phyloP scores from a whole-genome alignment of 2,113 vertebrate species.

The Pyxicephalus adspersus region DNA sequence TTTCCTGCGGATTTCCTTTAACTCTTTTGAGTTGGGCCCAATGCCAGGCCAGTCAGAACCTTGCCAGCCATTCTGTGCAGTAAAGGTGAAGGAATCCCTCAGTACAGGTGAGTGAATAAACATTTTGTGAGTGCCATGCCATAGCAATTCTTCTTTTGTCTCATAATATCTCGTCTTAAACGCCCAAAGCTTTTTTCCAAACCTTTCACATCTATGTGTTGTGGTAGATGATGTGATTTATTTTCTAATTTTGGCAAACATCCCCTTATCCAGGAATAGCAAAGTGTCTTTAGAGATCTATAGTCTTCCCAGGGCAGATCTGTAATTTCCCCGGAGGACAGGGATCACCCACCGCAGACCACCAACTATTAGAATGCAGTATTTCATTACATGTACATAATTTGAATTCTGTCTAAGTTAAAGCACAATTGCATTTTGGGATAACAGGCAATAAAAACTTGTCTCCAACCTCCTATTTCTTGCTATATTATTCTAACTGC shows the following conservation, averaged over 20 bases:
- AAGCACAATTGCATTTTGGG: no score
- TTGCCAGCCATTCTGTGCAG: constrained; percentile 85
- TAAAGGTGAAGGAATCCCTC: constrained; percentile 95
- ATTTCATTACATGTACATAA: no score
- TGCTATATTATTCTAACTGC: no score
- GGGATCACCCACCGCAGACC: no score
- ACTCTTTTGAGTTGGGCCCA: constrained; percentile 86
- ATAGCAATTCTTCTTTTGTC: background rate
- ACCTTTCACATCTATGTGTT: constrained; percentile 42
- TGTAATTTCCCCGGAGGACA: no score
- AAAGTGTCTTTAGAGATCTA: background rate
- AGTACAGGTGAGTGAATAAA: constrained; percentile 80
- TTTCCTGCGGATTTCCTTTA: constrained; percentile 93
- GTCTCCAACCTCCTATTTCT: no score
- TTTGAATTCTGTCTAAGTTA: no score
- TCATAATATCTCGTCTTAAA: background rate
- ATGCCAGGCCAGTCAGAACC: constrained; percentile 70
- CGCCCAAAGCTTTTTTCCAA: constrained; percentile 55
- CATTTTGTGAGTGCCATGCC: background rate
- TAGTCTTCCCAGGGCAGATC: no score
- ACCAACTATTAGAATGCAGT: no score
- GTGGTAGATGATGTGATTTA: constrained; percentile 41
- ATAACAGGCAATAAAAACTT: no score
- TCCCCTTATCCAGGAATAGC: constrained; percentile 57
- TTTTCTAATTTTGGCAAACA: constrained; percentile 57